Evolutionary conservation across 2,888 invertebrate genomes (phyloP), one percentile per base, ranked within the genome.

Genomic region (Conchocele bisecta): DNA sequence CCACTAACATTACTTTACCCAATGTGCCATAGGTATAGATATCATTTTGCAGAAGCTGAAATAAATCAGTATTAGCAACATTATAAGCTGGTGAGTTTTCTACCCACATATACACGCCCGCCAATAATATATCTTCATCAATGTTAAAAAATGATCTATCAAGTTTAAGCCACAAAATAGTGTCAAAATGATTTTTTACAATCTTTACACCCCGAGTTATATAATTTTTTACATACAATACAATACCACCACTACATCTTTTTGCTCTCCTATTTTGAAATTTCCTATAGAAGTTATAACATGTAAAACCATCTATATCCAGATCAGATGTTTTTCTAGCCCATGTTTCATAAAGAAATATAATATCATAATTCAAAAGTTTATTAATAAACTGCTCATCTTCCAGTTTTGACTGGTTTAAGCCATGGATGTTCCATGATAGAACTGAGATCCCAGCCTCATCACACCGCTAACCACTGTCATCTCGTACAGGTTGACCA

Each of bases 301-400:
- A 11, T 24, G 24, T 50, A 50, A 20, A 60, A n/a, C 60, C 60
- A 7, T 37, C 5, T 1, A 39, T 26, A 13, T 53, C 26, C 11
- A 51, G 28, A 20, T 39, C n/a, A 7, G 51, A 28, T n/a, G 4
- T 17, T 17, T 26, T 41, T 17, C 51, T 28, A 7, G 61, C 31
- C 51, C 61, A 61, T n/a, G 61, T 26, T 29, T 61, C 61, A 28
- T 37, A 61, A 7, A 61, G 28, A 51, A 61, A 61, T 6, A 61
- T 39, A 26, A 61, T 61, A 39, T 33, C 24, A 24, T 26, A 13
- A 35, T 41, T 22, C 24, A 20, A 41, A 9, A 24, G 24, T 20
- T n/a, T n/a, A 22, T 20, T 26, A 7, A 53, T 28, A 53, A 53
- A 53, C 22, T 35, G 35, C 3, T 4, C 7, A 31, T 53, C 53